A percentile compares a stretch with the other conserved stretches of the same genome.
These are phyloP conservation scores for Synchiropus splendidus DNA, from an alignment of 2,113 vertebrate species.

Conservation along the genomic window DNA sequence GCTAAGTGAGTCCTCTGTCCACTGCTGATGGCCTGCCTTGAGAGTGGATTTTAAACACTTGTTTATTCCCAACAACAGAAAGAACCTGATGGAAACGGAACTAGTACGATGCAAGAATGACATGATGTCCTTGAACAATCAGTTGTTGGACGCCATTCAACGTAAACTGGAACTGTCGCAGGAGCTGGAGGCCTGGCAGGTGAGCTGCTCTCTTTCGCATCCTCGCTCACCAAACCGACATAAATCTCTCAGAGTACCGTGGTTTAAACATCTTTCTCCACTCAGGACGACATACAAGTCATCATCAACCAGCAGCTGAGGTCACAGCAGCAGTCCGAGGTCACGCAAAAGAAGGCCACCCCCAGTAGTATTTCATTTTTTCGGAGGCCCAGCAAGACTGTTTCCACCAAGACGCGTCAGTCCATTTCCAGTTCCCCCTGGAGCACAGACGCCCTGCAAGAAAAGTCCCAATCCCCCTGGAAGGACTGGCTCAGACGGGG, in stretches of 20 bases:
- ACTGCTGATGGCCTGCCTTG: not conserved
- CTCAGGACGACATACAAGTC: conserved; percentile 75
- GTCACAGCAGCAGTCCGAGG: conserved; percentile 66
- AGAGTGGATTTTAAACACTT: not conserved
- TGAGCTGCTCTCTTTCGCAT: conserved; percentile 21
- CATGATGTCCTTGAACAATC: conserved; percentile 72
- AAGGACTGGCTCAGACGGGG: conserved; percentile 63
- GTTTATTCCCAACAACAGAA: conserved; percentile 49
- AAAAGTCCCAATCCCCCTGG: conserved; percentile 55
- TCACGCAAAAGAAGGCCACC: conserved; percentile 30
- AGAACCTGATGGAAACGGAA: conserved; percentile 73
- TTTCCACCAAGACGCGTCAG: conserved; percentile 36
- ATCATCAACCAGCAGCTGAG: conserved; percentile 71
- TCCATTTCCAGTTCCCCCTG: conserved; percentile 30
- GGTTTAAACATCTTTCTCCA: conserved; percentile 6
- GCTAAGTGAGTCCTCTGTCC: conserved; percentile 61
- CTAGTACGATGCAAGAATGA: conserved; percentile 68
- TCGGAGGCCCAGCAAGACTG: conserved; percentile 29
- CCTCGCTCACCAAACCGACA: no score
- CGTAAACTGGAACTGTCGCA: conserved; percentile 77
- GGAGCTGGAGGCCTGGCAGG: conserved; percentile 84
- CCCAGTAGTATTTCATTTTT: conserved; percentile 54
- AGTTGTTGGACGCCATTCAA: conserved; percentile 76
- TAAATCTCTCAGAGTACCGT: no score
- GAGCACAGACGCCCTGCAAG: conserved; percentile 34